These are phyloP conservation scores for Dendronephthya gigantea DNA, from an alignment of 64 coral and sea anemone genomes.

Conservation along the genomic window DNA sequence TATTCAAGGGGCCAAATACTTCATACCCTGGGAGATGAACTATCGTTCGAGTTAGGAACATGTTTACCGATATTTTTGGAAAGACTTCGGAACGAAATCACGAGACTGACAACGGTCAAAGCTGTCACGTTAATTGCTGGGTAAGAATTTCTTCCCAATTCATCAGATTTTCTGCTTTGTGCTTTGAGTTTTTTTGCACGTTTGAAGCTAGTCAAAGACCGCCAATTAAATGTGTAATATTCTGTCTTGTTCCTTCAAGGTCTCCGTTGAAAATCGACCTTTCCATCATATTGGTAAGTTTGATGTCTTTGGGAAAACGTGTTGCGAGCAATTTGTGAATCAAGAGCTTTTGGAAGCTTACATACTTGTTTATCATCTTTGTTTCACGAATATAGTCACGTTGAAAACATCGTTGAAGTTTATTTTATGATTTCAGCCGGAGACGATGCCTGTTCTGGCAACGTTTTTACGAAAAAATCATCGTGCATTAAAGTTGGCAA, in stretches of 20 bases:
- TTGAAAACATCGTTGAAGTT: not conserved
- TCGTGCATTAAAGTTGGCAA: constrained; percentile 76
- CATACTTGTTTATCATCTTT: too few species aligned
- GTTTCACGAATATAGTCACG: too few species aligned
- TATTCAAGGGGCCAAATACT: constrained; percentile 83
- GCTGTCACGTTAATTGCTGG: constrained; percentile 83
- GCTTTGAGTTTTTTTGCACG: too few species aligned
- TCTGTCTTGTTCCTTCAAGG: constrained; percentile 17
- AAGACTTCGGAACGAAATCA: constrained; percentile 96
- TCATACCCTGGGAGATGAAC: constrained; percentile 77
- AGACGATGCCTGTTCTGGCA: constrained; percentile 90
- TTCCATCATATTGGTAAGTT: constrained; percentile 76
- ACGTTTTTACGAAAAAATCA: constrained; percentile 96
- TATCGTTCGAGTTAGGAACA: constrained; percentile 47
- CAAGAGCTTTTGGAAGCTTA: too few species aligned
- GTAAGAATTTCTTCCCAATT: not conserved
- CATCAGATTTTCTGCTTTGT: not conserved
- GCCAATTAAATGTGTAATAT: too few species aligned
- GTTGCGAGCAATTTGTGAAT: too few species aligned
- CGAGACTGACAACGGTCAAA: constrained; percentile 85
- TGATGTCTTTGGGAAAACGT: not conserved
- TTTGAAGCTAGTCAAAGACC: too few species aligned
- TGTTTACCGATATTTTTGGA: constrained; percentile 96
- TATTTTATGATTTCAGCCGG: constrained; percentile 40
- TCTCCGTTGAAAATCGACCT: constrained; percentile 80